Evolutionary conservation across 1,140 invertebrate species (phyloP).

Genomic region (Aphelenchoides avenae): DNA sequence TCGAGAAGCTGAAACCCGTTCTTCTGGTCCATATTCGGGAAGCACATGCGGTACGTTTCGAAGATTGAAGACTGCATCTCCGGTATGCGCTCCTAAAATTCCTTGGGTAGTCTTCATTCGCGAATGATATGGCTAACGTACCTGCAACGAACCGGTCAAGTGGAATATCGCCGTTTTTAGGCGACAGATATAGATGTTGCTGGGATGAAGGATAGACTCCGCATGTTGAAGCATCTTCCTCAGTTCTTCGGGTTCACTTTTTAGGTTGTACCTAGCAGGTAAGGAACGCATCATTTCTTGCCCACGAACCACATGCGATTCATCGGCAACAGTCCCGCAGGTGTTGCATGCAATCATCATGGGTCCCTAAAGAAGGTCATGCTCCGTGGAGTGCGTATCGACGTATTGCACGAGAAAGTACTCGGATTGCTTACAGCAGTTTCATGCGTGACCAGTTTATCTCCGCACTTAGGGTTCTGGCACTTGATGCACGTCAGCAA

Average conservation of each 20-base stretch:
- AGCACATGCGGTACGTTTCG: too few relatives aligned
- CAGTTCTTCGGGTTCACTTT: constrained; percentile 3
- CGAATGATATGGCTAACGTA: not conserved
- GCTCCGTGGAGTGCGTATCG: too few relatives aligned
- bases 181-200: constrained; percentile 20
- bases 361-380: too few relatives aligned
- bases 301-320: constrained; percentile 16
- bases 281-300: constrained; percentile 25
- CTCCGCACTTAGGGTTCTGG: constrained; percentile 39
- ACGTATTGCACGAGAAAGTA: too few relatives aligned
- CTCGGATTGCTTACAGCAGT: too few relatives aligned
- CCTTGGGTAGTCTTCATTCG: not conserved
- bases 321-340: constrained; percentile 18
- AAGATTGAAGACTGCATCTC: not conserved
- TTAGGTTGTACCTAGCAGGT: constrained; percentile 7
- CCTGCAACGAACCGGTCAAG: constrained; percentile 17
- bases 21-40: too few relatives aligned
- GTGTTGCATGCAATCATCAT: constrained; percentile 13
- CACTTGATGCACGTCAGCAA: constrained; percentile 37
- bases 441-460: constrained; percentile 33
- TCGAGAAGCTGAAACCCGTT: not conserved
- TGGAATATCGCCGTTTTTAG: constrained; percentile 27
- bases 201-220: constrained; percentile 13
- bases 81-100: not conserved
- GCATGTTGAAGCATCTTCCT: constrained; percentile 3